These are phyloP conservation scores for Eufriesea mexicana DNA, from an alignment of 1,140 invertebrate genomes.

Conservation along the genomic window DNA sequence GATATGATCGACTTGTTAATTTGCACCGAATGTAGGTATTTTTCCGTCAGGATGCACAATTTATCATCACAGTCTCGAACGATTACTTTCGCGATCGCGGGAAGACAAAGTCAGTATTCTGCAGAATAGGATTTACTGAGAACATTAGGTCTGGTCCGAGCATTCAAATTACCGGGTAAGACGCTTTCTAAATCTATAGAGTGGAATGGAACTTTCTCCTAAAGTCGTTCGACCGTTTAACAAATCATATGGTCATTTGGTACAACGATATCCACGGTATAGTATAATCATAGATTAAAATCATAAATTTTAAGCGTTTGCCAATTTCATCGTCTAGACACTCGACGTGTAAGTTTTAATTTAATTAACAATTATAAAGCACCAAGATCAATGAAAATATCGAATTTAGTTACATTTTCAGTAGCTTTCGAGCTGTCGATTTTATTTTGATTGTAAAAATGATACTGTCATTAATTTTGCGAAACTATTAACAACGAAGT, in stretches of 20 bases:
- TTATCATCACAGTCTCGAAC: not conserved
- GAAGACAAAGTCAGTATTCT: not conserved
- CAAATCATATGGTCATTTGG: not conserved
- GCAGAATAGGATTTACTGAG: not conserved
- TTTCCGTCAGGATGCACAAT: not conserved
- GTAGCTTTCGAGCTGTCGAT: no score
- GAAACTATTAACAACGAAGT: not conserved
- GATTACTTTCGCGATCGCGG: not conserved
- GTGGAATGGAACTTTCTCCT: slow-evolving; percentile 21
- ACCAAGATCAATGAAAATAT: no score
- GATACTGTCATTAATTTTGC: no score
- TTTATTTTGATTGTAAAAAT: no score
- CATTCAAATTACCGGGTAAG: not conserved
- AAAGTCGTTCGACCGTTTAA: slow-evolving; percentile 1
- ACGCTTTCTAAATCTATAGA: slow-evolving; percentile 17
- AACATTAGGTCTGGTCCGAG: not conserved
- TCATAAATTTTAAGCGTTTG: no score
- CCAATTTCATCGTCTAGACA: no score
- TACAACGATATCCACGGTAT: no score
- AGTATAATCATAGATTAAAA: no score
- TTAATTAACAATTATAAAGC: no score
- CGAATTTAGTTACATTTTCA: no score
- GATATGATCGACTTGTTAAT: not conserved
- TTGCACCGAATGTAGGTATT: not conserved
- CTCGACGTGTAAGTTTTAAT: no score